These are phyloP conservation scores for Muscicapa adusta DNA, from an alignment of 2,113 vertebrate genomes.

Conservation along the genomic window DNA sequence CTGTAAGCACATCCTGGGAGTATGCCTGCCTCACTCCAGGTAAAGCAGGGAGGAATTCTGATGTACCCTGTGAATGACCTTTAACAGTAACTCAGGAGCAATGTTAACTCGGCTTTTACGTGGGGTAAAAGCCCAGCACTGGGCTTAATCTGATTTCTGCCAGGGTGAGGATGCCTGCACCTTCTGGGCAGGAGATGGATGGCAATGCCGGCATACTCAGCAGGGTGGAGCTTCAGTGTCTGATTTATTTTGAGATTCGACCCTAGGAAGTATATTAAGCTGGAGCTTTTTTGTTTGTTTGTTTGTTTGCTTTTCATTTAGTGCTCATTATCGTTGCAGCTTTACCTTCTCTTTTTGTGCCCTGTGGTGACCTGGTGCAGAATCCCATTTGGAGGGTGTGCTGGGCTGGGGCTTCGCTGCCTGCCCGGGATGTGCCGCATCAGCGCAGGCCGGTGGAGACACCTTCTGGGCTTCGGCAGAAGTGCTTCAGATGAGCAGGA, in stretches of 20 bases:
- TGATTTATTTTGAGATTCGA: background rate
- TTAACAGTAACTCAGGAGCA: background rate
- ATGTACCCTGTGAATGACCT: background rate
- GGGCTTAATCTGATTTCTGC: background rate
- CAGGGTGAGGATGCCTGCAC: background rate
- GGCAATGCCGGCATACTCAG: rapidly evolving
- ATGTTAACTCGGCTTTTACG: background rate
- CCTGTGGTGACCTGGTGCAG: background rate
- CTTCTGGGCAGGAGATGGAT: background rate
- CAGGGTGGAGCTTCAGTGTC: background rate
- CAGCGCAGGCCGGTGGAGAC: slow-evolving; percentile 30
- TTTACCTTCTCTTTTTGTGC: background rate
- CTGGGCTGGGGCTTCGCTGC: slow-evolving; percentile 1
- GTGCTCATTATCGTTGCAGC: background rate
- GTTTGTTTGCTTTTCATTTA: background rate
- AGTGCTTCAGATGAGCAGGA: background rate
- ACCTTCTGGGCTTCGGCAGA: slow-evolving; percentile 62
- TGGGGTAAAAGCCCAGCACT: background rate
- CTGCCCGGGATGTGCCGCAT: background rate
- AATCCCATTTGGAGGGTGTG: background rate
- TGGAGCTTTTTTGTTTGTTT: background rate
- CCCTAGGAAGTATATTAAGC: background rate
- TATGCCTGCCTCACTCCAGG: rapidly evolving
- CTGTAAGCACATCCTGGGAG: background rate
- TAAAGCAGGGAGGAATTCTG: background rate